Base-by-base conservation (phyloP, 2,797 vertebrate species). In the Rhinoraja longicauda region DNA sequence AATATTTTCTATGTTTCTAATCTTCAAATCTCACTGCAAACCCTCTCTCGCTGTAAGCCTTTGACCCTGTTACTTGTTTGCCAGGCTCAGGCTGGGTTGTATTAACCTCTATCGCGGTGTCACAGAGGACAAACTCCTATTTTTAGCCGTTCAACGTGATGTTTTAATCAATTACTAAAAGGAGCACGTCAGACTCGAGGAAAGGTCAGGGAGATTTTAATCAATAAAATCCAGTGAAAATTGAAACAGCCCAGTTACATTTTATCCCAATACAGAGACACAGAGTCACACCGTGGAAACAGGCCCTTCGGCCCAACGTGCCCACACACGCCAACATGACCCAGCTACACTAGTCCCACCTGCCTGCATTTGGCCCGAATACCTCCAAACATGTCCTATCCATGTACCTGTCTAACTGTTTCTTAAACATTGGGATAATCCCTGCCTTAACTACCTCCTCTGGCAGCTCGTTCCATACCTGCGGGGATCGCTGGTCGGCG, bases 21-120 rank as follows among this genome's bases (percentile, higher is more conserved):
- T 53, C 64, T 93, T 94, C 90, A 93, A 93, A 93, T 93, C 67
- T 81, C 57, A 90, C 82, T 79, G 73, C 78, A 72, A 92, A 17
- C 90, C 93, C 76, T 75, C 93, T 72, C 12, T 93, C 93, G 93
- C 93, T 94, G 93, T 94, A 94, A 45, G 93, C 93, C 76, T 93
- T 36, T 93, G 94, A 93, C 93, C 93, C 92, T 93, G 81, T 86
- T 93, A 93, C 92, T 72, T 94, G 94, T 93, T 90, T 93, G 67
- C 10, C 91, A 92, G 93, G 67, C 75, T 93, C 93, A 92, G 93
- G 90, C 70, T 19, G 24, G 29, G 90, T 91, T 39, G 88, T 86
- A 93, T 94, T 93, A 93, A 94, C 93, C 81, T 93, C 93, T 75
- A 93, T 82, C 93, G 92, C 79, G 81, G 9, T 78, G 19, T 26